A percentile compares a stretch with the other conserved stretches of the same genome.
phyloP scores from a whole-genome alignment of 2,113 vertebrate species.

The Crotalus horridus region DNA sequence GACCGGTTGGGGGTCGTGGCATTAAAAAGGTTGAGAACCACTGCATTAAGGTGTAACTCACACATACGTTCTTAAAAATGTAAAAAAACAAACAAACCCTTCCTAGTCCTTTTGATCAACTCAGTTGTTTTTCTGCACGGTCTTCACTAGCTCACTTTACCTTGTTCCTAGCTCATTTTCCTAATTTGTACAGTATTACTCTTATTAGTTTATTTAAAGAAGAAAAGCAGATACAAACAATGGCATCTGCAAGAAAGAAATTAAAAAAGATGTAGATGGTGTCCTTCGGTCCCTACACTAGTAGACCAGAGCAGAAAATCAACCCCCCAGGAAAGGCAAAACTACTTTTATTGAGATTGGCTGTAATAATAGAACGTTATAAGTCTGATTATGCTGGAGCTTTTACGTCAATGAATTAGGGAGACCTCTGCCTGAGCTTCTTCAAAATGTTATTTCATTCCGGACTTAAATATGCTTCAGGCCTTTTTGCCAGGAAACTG shows the following conservation, averaged over 20 bases:
- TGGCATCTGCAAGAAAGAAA: neutral
- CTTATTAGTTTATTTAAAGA: neutral
- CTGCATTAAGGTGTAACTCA: neutral
- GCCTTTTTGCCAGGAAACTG: neutral
- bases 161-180: neutral
- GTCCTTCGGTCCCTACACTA: neutral
- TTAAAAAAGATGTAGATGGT: neutral
- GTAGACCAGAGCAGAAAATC: neutral
- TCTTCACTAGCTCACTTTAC: neutral
- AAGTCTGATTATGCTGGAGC: neutral
- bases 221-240: neutral
- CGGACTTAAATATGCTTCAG: neutral
- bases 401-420: neutral
- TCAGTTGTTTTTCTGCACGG: neutral
- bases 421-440: neutral
- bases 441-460: neutral
- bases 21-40: too few relatives aligned
- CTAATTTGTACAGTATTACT: neutral
- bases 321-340: neutral
- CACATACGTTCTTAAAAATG: neutral
- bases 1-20: too few relatives aligned
- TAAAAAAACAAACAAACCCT: neutral
- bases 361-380: neutral
- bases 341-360: neutral
- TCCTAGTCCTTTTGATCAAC: neutral